phyloP scores from a whole-genome alignment of 2,888 invertebrate genomes.

The Pterobdella sp. region DNA sequence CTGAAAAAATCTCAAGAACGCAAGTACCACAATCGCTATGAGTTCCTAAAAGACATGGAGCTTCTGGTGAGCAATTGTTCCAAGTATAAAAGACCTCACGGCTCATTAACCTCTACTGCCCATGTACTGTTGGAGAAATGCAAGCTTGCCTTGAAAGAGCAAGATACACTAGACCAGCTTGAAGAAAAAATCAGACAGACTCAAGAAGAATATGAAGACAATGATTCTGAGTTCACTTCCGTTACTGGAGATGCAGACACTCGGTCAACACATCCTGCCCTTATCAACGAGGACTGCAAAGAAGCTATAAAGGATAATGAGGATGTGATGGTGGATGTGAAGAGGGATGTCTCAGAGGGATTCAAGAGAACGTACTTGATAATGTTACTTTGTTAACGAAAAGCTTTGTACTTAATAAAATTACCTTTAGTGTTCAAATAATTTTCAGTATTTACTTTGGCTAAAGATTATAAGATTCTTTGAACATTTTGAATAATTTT shows the following conservation, averaged over 20 bases:
- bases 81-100: conserved; percentile 81
- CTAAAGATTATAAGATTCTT: too few species aligned
- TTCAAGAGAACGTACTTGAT: too few species aligned
- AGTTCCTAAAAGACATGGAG: conserved; percentile 79
- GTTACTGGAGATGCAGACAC: too few species aligned
- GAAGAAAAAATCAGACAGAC: conserved; percentile 5
- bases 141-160: conserved; percentile 43
- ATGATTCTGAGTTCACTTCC: conserved; percentile 6
- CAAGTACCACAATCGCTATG: conserved; percentile 79
- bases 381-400: too few species aligned
- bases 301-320: conserved; percentile 34
- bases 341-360: too few species aligned
- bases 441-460: too few species aligned
- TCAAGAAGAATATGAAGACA: conserved; percentile 4
- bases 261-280: too few species aligned
- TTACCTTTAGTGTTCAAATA: too few species aligned
- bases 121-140: conserved; percentile 69
- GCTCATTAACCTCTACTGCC: conserved; percentile 77
- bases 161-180: neutral
- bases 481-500: too few species aligned
- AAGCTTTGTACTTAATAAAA: too few species aligned
- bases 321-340: conserved; percentile 50
- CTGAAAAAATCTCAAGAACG: conserved; percentile 58
- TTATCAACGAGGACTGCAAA: too few species aligned
- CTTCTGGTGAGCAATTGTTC: conserved; percentile 79